Percentiles rank a stretch among this genome's conserved stretches.
phyloP scores from a whole-genome alignment of 1,140 invertebrate genomes.

The Atta texana region DNA sequence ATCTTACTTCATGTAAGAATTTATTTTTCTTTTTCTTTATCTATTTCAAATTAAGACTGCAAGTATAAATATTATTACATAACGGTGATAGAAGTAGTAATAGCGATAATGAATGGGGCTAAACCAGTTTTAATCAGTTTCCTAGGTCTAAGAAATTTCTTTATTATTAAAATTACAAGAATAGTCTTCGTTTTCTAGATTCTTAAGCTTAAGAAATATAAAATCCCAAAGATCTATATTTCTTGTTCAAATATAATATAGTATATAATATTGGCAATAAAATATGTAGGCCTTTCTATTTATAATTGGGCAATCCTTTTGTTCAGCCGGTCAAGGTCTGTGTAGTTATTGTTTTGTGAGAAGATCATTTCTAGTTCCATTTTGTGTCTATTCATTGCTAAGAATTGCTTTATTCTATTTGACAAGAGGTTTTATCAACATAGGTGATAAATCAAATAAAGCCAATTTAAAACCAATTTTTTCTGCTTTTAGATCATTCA shows the following conservation, averaged over 20 bases:
- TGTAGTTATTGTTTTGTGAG: not conserved
- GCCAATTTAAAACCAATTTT: not conserved
- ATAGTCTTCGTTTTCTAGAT: not conserved
- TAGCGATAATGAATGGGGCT: not conserved
- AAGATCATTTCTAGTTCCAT: not conserved
- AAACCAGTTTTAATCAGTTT: not conserved
- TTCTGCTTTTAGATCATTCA: not conserved
- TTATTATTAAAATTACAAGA: not conserved
- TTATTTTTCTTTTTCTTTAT: not conserved
- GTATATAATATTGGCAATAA: not conserved
- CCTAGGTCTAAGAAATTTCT: not conserved
- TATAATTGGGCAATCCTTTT: not conserved
- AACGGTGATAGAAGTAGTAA: not conserved
- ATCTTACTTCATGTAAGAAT: not conserved
- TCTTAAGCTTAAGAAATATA: not conserved
- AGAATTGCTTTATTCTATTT: not conserved
- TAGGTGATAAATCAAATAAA: not conserved
- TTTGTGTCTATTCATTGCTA: not conserved
- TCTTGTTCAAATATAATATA: not conserved
- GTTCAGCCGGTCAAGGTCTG: not conserved
- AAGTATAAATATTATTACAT: not conserved
- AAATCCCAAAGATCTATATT: not conserved
- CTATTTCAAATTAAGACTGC: not conserved
- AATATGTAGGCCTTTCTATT: not conserved
- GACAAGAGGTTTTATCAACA: not conserved